phyloP scores from a whole-genome alignment of 2,797 vertebrate species.

The Sciurus carolinensis region DNA sequence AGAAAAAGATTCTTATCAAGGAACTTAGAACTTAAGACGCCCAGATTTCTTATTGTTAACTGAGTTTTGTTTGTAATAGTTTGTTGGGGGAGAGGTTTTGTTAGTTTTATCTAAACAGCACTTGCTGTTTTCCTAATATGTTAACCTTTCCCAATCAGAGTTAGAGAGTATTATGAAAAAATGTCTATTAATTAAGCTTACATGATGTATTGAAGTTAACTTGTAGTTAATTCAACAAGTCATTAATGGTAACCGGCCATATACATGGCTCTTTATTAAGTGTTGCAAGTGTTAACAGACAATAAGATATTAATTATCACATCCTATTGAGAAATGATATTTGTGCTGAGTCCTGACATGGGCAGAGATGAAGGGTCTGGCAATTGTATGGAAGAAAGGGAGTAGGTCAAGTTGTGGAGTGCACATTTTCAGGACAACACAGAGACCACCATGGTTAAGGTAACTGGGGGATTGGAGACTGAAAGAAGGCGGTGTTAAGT shows the following conservation, averaged over 20 bases:
- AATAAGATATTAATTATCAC: neutral
- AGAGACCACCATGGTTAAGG: neutral
- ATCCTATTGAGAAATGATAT: neutral
- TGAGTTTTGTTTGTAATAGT: neutral
- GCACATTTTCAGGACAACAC: neutral
- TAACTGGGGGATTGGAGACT: too few relatives aligned
- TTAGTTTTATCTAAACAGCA: constrained; percentile 4
- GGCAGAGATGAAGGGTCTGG: neutral
- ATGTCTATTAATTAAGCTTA: neutral
- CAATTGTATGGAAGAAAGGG: neutral
- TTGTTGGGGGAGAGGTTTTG: neutral
- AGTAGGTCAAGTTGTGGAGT: rapidly evolving
- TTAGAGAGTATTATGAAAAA: neutral
- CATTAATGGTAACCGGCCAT: neutral
- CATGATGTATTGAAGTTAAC: neutral
- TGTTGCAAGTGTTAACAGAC: neutral
- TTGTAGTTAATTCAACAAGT: neutral
- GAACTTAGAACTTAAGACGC: neutral
- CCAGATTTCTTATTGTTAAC: neutral
- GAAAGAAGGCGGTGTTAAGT: neutral
- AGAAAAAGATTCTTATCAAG: neutral
- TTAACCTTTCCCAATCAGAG: neutral
- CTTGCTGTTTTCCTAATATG: neutral
- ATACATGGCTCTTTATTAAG: neutral
- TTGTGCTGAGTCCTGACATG: neutral